These are phyloP conservation scores for Apis cerana DNA, from an alignment of 1,140 invertebrate genomes.

Conservation along the genomic window DNA sequence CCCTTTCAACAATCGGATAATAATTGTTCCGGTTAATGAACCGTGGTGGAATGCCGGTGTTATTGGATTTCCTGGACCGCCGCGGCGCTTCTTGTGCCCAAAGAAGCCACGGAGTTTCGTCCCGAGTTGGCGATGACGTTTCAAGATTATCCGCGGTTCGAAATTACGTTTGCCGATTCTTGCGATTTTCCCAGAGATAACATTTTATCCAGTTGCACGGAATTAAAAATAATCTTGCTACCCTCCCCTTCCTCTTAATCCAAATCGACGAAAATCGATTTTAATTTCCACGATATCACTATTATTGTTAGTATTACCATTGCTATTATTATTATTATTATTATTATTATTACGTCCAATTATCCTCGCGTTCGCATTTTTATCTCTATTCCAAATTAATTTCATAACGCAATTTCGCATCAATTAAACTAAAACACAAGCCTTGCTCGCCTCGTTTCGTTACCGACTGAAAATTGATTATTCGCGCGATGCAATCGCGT, in stretches of 20 bases:
- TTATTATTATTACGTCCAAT: background rate
- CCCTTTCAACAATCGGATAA: constrained; percentile 40
- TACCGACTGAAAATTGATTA: background rate
- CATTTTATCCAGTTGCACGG: too few species aligned
- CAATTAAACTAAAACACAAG: background rate
- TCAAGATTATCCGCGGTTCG: background rate
- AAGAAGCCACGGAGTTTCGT: background rate
- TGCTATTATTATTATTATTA: too few species aligned
- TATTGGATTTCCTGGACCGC: constrained; percentile 30
- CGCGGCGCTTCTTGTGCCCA: background rate
- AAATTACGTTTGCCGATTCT: too few species aligned
- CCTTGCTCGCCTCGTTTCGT: background rate
- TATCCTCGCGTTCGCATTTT: background rate
- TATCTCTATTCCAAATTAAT: background rate
- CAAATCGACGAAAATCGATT: too few species aligned
- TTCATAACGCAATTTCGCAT: background rate
- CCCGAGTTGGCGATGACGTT: background rate
- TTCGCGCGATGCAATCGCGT: background rate
- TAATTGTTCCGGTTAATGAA: constrained; percentile 45
- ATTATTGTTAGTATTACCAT: too few species aligned
- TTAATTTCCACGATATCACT: too few species aligned
- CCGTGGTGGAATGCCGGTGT: constrained; percentile 29
- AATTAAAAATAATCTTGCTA: too few species aligned
- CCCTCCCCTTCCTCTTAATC: too few species aligned
- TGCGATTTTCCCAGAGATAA: too few species aligned